Base-by-base conservation (phyloP, 2,797 vertebrate genomes). In the Erethizon dorsatum region DNA sequence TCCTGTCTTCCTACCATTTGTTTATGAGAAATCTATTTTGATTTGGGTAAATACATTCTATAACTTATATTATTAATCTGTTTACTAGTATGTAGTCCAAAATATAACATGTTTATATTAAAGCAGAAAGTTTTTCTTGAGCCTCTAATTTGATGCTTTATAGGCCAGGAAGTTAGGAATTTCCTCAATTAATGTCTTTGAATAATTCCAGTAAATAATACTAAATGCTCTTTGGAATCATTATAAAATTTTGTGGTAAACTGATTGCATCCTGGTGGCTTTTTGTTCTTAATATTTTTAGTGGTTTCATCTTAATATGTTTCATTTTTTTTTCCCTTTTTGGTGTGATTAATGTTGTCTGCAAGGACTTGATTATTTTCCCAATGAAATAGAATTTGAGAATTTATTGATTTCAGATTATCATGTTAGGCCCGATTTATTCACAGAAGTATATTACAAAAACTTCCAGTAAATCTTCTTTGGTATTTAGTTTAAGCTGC, bases 191-290 rank as follows among this genome's bases (percentile, higher is more conserved):
- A 71, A 87, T 94, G 83, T 75, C 75, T 88, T 95, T 92, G 92
- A 97, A 82, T 97, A 96, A 94, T 96, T 97, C 75, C 83, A 86
- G 94, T 94, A 95, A 97, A 75, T 94, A 94, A 96, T 97, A 71
- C 73, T 86, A 77, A 97, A 17, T 88, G 79, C 75, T 92, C 86
- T 90, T 96, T 90, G 95, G 85, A 97, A 88, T 93, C 83, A 79
- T 97, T 96, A 88, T 92, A 95, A 94, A 93, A 95, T 85, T 94
- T 97, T 97, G 94, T 96, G 92, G 83, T 96, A 91, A 97, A 96
- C 75, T 47, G 26, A 94, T 95, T 97, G 97, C 88, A 97, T 96
- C 83, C 86, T 96, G 77, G 84, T 97, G 92, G 95, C 75, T 92
- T 96, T 45, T 93, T 95, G 83, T 93, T 95, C 69, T 92, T 95